Conservation (phyloP, 2,888 invertebrate species). For the Psococerastis gibbosa region DNA sequence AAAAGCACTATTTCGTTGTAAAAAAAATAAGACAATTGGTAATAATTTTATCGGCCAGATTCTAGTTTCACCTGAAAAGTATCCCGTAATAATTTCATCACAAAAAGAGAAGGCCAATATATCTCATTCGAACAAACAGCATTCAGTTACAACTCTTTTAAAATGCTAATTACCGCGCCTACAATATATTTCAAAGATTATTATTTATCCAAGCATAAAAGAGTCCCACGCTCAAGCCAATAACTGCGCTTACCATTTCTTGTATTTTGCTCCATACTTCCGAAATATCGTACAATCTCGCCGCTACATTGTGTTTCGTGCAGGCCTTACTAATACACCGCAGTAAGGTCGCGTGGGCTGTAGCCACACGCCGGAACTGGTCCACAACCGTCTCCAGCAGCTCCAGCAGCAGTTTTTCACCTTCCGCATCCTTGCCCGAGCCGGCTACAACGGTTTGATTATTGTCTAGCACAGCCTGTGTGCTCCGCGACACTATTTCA, state of each 20-base stretch:
- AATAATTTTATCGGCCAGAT: too few relatives aligned
- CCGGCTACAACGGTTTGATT: constrained; percentile 19
- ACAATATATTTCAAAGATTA: too few relatives aligned
- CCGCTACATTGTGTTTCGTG: constrained; percentile 35
- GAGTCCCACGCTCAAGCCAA: too few relatives aligned
- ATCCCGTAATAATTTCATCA: too few relatives aligned
- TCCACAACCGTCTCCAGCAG: constrained; percentile 58
- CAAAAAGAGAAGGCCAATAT: too few relatives aligned
- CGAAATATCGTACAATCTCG: constrained; percentile 43
- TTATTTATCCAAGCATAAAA: too few relatives aligned
- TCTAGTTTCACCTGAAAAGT: too few relatives aligned
- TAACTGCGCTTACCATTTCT: constrained; percentile 53
- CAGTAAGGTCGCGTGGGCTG: constrained; percentile 50
- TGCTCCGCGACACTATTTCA: constrained; percentile 58
- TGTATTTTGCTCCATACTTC: constrained; percentile 85
- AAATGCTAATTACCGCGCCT: too few relatives aligned
- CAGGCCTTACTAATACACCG: constrained; percentile 40
- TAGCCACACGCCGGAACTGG: constrained; percentile 63
- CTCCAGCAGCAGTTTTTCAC: constrained; percentile 32
- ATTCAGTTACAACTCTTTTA: too few relatives aligned
- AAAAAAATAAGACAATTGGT: too few relatives aligned
- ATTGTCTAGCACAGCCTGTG: constrained; percentile 47
- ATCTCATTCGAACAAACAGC: too few relatives aligned
- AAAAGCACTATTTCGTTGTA: too few relatives aligned
- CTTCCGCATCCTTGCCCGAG: constrained; percentile 18